phyloP scores from a whole-genome alignment of 2,113 vertebrate genomes.

The Catagonus wagneri region DNA sequence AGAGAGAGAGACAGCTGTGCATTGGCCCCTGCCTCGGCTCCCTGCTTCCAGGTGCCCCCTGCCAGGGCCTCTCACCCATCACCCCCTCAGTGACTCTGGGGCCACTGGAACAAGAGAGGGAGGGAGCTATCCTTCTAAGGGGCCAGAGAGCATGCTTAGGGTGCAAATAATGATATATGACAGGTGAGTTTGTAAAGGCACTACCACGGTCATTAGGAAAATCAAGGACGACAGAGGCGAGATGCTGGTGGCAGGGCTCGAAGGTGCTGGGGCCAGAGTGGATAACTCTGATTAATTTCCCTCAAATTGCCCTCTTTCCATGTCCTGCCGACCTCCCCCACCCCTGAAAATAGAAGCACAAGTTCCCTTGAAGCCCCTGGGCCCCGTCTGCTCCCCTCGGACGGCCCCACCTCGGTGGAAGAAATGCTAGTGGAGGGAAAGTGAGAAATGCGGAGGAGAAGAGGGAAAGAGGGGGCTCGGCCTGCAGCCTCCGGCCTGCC shows the following conservation, averaged over 20 bases:
- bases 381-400: background rate
- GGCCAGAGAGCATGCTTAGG: background rate
- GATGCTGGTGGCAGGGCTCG: background rate
- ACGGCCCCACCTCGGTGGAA: background rate
- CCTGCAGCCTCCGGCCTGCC: background rate
- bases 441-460: rapidly evolving
- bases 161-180: background rate
- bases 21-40: background rate
- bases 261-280: background rate
- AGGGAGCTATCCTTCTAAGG: background rate
- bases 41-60: background rate
- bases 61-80: background rate
- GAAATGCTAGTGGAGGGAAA: rapidly evolving
- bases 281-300: background rate
- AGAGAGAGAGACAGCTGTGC: background rate
- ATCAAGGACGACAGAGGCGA: background rate
- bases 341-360: background rate
- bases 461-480: background rate
- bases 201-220: background rate
- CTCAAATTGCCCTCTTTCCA: background rate
- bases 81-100: background rate
- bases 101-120: background rate
- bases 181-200: background rate
- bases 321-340: no score
- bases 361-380: background rate